A percentile compares a stretch with the other conserved stretches of the same genome.
Evolutionary conservation across 2,797 vertebrate genomes (phyloP).

Genomic region (Masticophis lateralis): DNA sequence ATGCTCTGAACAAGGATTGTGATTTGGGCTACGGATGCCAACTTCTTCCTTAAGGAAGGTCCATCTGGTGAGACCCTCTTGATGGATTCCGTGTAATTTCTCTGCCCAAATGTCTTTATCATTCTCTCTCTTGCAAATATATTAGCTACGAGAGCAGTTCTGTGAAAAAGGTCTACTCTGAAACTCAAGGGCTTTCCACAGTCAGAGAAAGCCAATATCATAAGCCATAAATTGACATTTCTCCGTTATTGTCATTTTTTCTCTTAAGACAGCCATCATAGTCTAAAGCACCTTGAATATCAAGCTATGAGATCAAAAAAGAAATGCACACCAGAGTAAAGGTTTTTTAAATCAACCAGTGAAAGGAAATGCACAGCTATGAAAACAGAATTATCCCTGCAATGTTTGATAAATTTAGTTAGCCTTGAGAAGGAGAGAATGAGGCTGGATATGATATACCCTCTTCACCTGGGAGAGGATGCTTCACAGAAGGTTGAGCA

Average conservation of each 20-base stretch:
- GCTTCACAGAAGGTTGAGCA: background rate
- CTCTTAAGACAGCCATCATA: slow-evolving; percentile 35
- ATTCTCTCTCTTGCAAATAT: slow-evolving; percentile 7
- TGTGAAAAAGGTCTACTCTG: background rate
- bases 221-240: slow-evolving; percentile 48
- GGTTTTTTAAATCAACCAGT: background rate
- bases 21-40: background rate
- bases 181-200: slow-evolving; percentile 11
- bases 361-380: background rate
- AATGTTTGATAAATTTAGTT: background rate
- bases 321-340: slow-evolving; percentile 26
- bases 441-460: background rate
- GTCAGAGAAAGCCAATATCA: slow-evolving; percentile 54
- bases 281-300: slow-evolving; percentile 29
- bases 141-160: slow-evolving; percentile 17
- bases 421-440: background rate
- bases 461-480: background rate
- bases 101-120: slow-evolving; percentile 41
- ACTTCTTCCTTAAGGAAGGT: background rate
- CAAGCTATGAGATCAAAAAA: slow-evolving; percentile 44
- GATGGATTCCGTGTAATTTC: slow-evolving; percentile 36
- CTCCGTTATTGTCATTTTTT: slow-evolving; percentile 26
- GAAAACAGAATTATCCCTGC: background rate
- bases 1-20: slow-evolving; percentile 23
- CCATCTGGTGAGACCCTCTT: background rate